These are phyloP conservation scores for Mastacembelus armatus DNA, from an alignment of 2,797 vertebrate species.

Conservation along the genomic window DNA sequence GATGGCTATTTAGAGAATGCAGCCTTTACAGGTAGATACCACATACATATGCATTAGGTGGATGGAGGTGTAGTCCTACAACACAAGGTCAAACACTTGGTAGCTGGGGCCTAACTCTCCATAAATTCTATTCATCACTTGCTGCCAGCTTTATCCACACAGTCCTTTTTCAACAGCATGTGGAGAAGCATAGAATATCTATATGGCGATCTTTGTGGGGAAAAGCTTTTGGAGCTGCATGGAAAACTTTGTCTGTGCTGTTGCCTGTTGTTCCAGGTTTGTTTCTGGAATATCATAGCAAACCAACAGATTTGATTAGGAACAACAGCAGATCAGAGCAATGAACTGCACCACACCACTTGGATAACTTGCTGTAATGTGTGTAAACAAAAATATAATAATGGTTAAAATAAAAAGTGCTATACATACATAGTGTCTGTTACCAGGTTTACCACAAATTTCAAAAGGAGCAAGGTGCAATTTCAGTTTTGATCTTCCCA, in stretches of 20 bases:
- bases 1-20: conserved; percentile 24
- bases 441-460: not conserved
- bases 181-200: conserved; percentile 44
- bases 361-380: conserved; percentile 8
- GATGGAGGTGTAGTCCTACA: conserved; percentile 44
- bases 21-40: conserved; percentile 28
- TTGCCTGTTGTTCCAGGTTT: conserved; percentile 66
- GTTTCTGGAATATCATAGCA: conserved; percentile 60
- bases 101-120: conserved; percentile 50
- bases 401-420: conserved; percentile 3
- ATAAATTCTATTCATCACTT: conserved; percentile 56
- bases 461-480: conserved; percentile 20
- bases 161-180: conserved; percentile 1
- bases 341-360: not conserved
- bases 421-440: not conserved
- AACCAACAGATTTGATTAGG: conserved; percentile 56
- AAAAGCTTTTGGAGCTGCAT: conserved; percentile 37
- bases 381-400: not conserved
- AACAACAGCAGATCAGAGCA: conserved; percentile 55
- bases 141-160: conserved; percentile 49
- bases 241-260: conserved; percentile 57
- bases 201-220: conserved; percentile 38
- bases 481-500: conserved; percentile 41
- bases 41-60: conserved; percentile 46
- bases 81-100: conserved; percentile 64